Base-by-base conservation (phyloP, 2,888 invertebrate species). In the Conops quadrifasciatus region DNA sequence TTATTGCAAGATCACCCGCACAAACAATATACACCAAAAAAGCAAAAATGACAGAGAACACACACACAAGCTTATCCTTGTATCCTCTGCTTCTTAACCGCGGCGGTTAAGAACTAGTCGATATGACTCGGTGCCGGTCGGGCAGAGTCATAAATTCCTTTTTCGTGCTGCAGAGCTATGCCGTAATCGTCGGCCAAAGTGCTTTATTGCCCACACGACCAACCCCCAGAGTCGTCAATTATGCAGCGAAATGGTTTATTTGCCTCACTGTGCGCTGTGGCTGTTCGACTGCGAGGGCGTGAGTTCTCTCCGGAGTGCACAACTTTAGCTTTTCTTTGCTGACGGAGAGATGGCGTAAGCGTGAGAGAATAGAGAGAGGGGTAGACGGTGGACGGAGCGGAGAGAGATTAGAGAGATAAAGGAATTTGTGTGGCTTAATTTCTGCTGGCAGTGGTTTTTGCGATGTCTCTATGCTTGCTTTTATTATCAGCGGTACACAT, bases 221-320 rank as follows among this genome's bases (percentile, higher is more conserved):
- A 51, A 73, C 71, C 76, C 75, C 79, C 77, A 77, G 77, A 79
- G 79, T 80, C 77, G 74, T 82, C 81, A 83, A 82, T 82, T 82
- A 82, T 82, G 82, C 82, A 82, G 71, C 80, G 76, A 75, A 80
- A 82, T 82, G 82, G 78, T 81, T 80, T 81, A 81, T 81, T 80
- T 73, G 71, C 77, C 75, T 76, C 72, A 71, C 74, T 70, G 64
- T 71, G 28, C 45, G 63, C 70, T 36, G 4, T 59, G 64, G 56
- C 64, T n/a, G 19, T 15, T 13, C 62, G 15, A 62, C 15, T 49
- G 60, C 28, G 21, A 30, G 49, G 13, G 51, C 30, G 9, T 63
- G 15, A 62, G 19, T 65, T 26, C 51, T 15, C 43, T 19, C 24
- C 53, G 28, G 49, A 49, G 53, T 67, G 67, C 60, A 67, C 59